Percentiles rank a stretch among this genome's conserved stretches.
These are phyloP conservation scores for Drosophila austrosaltans DNA, from an alignment of 2,888 invertebrate genomes.

Conservation along the genomic window DNA sequence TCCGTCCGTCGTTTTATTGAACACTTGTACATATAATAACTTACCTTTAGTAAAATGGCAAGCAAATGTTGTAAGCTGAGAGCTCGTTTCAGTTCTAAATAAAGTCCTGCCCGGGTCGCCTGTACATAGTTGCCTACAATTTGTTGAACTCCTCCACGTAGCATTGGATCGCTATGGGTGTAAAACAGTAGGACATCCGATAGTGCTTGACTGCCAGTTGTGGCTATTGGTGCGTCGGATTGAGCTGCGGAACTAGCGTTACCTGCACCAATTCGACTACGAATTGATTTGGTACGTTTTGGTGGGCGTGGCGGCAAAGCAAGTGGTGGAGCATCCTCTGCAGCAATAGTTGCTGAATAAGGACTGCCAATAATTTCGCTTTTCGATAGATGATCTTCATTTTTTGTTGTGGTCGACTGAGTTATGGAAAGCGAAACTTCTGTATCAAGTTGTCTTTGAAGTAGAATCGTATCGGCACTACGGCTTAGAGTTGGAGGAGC, in stretches of 20 bases:
- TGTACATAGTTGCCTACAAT: slow-evolving; percentile 82
- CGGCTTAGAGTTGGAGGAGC: slow-evolving; percentile 68
- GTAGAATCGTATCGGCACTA: slow-evolving; percentile 79
- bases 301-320: slow-evolving; percentile 71
- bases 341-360: slow-evolving; percentile 60
- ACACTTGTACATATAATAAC: slow-evolving; percentile 32
- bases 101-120: slow-evolving; percentile 63
- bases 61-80: slow-evolving; percentile 80
- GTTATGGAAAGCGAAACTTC: slow-evolving; percentile 24
- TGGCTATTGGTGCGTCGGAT: background rate
- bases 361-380: slow-evolving; percentile 80
- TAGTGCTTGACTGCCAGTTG: slow-evolving; percentile 50
- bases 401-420: slow-evolving; percentile 29
- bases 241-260: background rate
- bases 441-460: slow-evolving; percentile 54
- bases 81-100: slow-evolving; percentile 51
- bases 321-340: slow-evolving; percentile 72
- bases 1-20: slow-evolving; percentile 1
- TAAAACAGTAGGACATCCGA: slow-evolving; percentile 81
- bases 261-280: slow-evolving; percentile 51
- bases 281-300: slow-evolving; percentile 78
- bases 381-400: slow-evolving; percentile 65
- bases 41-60: slow-evolving; percentile 82
- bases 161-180: slow-evolving; percentile 82
- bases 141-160: slow-evolving; percentile 82